Evolutionary conservation across 2,888 invertebrate species (phyloP), one percentile per base, ranked within the genome.

Genomic region (Lasioglossum vierecki): DNA sequence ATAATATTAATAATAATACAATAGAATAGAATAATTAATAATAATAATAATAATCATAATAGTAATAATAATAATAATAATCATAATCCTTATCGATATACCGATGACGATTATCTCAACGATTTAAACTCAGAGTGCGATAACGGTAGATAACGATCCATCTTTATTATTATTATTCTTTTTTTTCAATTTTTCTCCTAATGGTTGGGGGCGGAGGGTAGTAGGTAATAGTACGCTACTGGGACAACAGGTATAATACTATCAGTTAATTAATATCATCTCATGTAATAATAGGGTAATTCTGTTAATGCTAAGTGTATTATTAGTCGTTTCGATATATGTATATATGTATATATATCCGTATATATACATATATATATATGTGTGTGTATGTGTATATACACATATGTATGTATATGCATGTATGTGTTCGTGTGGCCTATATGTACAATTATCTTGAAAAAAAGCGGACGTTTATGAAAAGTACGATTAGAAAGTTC

Each of bases 181-280:
- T 22, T 68, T 49, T 68, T 70, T 73, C 26, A 44, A 85, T 86
- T 82, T 80, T 88, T 76, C 68, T 81, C 78, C 86, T 85, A 83
- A 80, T 60, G 46, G 60, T n/a, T 41, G 57, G 57, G 49, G 15
- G 46, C n/a, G 8, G 22, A 11, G 35, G 60, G 49, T 60, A 82
- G 78, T 87, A 84, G 80, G 83, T 87, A 88, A 85, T 86, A 83
- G 83, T 86, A 89, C 82, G 82, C 80, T 88, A 88, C 83, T 88
- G 88, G 90, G 90, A 88, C 91, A 93, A 93, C 92, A 92, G 90
- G 91, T 88, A 93, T 93, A 93, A 93, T 93, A 93, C 92, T 93
- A 93, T 92, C 82, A 88, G 85, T 91, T 91, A 91, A 91, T 88
- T 90, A 90, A 91, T 90, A 86, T 90, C 81, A 86, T 89, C 81